Conservation (phyloP, 2,797 vertebrate genomes). For the Brotula barbata region DNA sequence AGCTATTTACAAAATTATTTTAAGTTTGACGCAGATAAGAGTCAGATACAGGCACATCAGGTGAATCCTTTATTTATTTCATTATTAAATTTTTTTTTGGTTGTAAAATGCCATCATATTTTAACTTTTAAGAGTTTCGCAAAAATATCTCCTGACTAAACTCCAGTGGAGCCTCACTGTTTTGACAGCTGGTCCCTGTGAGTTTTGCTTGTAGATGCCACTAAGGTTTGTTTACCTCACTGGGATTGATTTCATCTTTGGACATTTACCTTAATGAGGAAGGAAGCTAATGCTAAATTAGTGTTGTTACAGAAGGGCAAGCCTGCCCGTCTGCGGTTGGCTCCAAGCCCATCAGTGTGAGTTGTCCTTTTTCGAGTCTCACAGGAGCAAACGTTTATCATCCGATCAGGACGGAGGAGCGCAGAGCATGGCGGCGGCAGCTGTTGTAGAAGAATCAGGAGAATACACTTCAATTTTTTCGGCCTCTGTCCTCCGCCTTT, state of each 20-base stretch:
- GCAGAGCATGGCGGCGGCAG: slow-evolving; percentile 74
- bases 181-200: slow-evolving; percentile 3
- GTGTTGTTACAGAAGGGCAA: slow-evolving; percentile 22
- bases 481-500: slow-evolving; percentile 7
- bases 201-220: background rate
- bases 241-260: slow-evolving; percentile 21
- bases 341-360: slow-evolving; percentile 59
- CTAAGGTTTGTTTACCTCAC: slow-evolving; percentile 15
- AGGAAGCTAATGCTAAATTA: slow-evolving; percentile 19
- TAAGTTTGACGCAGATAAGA: too few relatives aligned
- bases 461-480: slow-evolving; percentile 41
- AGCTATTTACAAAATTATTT: too few relatives aligned
- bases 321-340: slow-evolving; percentile 49
- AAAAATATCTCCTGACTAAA: slow-evolving; percentile 7
- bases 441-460: slow-evolving; percentile 74
- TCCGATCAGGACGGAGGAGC: slow-evolving; percentile 75
- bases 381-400: slow-evolving; percentile 56
- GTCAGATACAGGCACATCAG: too few relatives aligned
- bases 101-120: too few relatives aligned
- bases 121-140: too few relatives aligned
- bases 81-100: too few relatives aligned
- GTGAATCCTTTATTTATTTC: too few relatives aligned
- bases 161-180: background rate
- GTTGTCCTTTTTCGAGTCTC: slow-evolving; percentile 63
- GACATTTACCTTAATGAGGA: slow-evolving; percentile 24